A percentile compares a stretch with the other conserved stretches of the same genome.
Conservation (phyloP, 2,113 vertebrate species). For the Plecotus auritus region DNA sequence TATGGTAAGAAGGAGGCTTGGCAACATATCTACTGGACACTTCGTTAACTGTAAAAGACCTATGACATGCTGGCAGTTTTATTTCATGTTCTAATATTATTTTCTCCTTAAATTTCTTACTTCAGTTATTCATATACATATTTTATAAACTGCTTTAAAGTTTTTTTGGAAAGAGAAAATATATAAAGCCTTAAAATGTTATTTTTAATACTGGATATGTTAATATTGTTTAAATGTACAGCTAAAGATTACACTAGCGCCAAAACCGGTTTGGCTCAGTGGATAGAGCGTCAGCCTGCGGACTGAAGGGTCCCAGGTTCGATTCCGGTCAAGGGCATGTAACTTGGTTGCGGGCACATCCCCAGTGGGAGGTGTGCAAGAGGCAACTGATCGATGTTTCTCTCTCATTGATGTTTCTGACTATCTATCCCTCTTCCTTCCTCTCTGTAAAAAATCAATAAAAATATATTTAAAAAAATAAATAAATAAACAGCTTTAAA, state of each 20-base stretch:
- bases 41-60: not conserved
- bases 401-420: too few species aligned
- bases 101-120: not conserved
- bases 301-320: too few species aligned
- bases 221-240: not conserved
- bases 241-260: not conserved
- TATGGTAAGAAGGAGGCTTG: not conserved
- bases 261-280: too few species aligned
- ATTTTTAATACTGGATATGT: not conserved
- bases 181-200: not conserved
- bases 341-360: too few species aligned
- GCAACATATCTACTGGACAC: not conserved
- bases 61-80: not conserved
- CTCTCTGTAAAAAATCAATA: too few species aligned
- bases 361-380: too few species aligned
- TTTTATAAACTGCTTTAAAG: not conserved
- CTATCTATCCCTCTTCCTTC: too few species aligned
- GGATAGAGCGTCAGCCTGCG: too few species aligned
- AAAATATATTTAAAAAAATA: too few species aligned
- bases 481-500: too few species aligned
- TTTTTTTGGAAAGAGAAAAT: not conserved
- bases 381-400: too few species aligned
- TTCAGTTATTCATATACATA: not conserved
- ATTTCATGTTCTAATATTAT: not conserved
- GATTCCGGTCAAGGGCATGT: too few species aligned